Evolutionary conservation across 1,140 invertebrate species (phyloP).

Genomic region (Sarcophaga bullata): DNA sequence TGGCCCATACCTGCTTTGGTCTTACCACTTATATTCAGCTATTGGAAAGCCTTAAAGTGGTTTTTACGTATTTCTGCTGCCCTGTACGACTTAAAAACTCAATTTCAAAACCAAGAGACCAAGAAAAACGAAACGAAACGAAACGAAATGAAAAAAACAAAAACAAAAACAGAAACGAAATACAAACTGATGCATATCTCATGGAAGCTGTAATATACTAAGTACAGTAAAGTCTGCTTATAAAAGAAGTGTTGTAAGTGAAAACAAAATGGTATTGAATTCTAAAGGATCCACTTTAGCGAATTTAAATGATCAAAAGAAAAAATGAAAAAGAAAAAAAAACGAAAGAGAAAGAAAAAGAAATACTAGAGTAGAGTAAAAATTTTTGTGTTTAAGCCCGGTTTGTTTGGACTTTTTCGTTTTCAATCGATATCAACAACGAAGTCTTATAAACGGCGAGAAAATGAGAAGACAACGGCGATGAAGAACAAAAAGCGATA

Average conservation of each 20-base stretch:
- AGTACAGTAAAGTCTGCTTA: not conserved
- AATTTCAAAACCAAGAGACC: not conserved
- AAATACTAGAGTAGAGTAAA: not conserved
- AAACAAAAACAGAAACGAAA: not conserved
- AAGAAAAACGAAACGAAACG: not conserved
- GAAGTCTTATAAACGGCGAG: too few relatives aligned
- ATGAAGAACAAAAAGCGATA: too few relatives aligned
- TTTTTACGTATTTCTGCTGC: not conserved
- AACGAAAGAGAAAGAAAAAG: not conserved
- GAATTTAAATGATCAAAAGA: not conserved
- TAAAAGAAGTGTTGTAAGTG: too few relatives aligned
- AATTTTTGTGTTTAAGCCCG: not conserved
- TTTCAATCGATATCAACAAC: too few relatives aligned
- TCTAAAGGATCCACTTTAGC: not conserved
- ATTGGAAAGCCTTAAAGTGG: not conserved
- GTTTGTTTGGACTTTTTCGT: too few relatives aligned
- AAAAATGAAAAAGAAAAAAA: not conserved
- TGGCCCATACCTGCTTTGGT: not conserved
- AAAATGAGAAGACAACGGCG: too few relatives aligned
- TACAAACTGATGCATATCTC: not conserved
- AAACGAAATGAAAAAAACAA: not conserved
- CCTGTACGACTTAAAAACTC: not conserved
- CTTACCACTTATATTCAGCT: not conserved
- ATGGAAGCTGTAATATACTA: conserved; percentile 1
- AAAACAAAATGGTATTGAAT: too few relatives aligned